A percentile compares a stretch with the other conserved stretches of the same genome.
phyloP scores from a whole-genome alignment of 2,113 vertebrate genomes.

The Chauna torquata region DNA sequence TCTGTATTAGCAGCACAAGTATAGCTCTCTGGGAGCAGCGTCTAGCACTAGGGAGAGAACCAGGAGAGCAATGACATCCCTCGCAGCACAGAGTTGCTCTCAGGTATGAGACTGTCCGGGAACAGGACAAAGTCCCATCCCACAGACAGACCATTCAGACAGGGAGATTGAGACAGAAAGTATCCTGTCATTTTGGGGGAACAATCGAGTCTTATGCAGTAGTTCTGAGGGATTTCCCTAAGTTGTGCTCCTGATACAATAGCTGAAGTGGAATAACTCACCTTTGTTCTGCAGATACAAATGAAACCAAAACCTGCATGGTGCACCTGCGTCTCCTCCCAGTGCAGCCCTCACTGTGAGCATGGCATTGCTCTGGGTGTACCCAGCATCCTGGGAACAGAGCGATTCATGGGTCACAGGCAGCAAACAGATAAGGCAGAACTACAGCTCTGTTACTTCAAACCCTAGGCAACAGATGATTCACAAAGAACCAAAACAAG shows the following conservation, averaged over 20 bases:
- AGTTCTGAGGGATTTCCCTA: not conserved
- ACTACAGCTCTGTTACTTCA: not conserved
- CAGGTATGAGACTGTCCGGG: not conserved
- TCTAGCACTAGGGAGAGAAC: not conserved
- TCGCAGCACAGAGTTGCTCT: not conserved
- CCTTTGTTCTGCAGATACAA: not conserved
- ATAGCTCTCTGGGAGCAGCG: not conserved
- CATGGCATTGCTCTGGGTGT: accelerated
- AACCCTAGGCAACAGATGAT: not conserved
- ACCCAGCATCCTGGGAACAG: not conserved
- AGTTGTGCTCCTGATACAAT: not conserved
- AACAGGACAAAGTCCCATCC: not conserved
- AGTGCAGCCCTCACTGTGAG: not conserved
- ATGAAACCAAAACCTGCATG: not conserved
- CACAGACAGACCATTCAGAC: not conserved
- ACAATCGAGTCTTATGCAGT: not conserved
- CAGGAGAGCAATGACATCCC: not conserved
- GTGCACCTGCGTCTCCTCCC: not conserved
- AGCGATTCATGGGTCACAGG: not conserved
- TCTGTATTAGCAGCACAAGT: not conserved
- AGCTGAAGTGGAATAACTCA: not conserved
- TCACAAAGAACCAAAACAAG: slow-evolving; percentile 7
- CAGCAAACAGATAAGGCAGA: not conserved
- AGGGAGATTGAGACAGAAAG: not conserved
- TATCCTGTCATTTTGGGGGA: not conserved